Base-by-base conservation (phyloP, 2,113 vertebrate species). In the Podarcis muralis region DNA sequence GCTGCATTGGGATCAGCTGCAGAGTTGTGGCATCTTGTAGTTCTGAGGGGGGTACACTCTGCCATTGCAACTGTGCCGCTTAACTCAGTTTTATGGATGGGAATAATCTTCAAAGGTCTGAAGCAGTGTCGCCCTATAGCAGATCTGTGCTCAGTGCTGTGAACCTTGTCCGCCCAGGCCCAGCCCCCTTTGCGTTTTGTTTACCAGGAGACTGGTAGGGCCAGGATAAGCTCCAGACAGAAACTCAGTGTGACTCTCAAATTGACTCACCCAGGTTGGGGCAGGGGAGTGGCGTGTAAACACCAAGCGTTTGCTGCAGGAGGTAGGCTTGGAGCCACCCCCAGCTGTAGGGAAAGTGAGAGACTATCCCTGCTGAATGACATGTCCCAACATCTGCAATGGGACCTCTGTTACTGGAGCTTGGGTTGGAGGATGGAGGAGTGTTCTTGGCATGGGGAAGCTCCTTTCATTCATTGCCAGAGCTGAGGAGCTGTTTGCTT, bases 231-330 rank as follows among this genome's bases (percentile, higher is more conserved):
- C 78, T 83, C 87, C 91, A 93, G 94, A 93, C 95, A 93, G 95
- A 92, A 93, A 92, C 95, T 95, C 90, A 0, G 92, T 68, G 86
- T 86, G 90, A 90, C 93, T 94, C 94, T 94, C 1, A 81, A 62
- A 88, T 92, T 96, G 95, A 96, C 90, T 96, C 95, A 95, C 83
- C 80, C 90, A 90, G 93, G 93, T 90, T 92, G 89, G 87, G 93
- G 89, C 86, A 68, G 84, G 80, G 88, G 86, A 66, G 89, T 78
- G 59, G 15, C 48, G 37, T 80, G 75, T 53, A 87, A 84, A 48
- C 48, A 18, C 87, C 11, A 83, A n/a, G 88, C 68, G 18, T 23
- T 53, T 81, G 78, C 40, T 62, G 48, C 77, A 71, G 43, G 16
- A 30, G 40, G 62, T 69, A 87, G 71, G 20, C 20, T 71, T 32